A percentile compares a stretch with the other conserved stretches of the same genome.
phyloP scores from a whole-genome alignment of 92 coral and sea anemone genomes.

The Chrysogorgia sp. region DNA sequence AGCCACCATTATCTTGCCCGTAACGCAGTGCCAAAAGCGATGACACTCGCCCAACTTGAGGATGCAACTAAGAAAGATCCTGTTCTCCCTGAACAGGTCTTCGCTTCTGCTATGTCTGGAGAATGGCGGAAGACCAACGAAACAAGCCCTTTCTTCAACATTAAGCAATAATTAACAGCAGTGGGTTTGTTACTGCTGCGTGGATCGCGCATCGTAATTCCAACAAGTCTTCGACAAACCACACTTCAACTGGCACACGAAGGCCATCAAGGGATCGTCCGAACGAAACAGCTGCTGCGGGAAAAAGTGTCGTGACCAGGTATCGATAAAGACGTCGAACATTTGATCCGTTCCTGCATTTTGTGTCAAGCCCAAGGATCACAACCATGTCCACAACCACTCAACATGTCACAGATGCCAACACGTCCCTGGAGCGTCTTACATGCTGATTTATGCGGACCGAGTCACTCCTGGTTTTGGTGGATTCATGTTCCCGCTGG shows the following conservation, averaged over 20 bases:
- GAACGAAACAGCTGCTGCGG: conserved; percentile 8
- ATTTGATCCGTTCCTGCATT: conserved; percentile 15
- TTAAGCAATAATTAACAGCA: not conserved
- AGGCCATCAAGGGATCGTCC: conserved; percentile 11
- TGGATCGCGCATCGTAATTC: conserved; percentile 13
- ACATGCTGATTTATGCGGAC: conserved; percentile 36
- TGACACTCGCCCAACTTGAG: not conserved
- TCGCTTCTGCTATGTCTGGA: not conserved
- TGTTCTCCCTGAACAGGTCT: conserved; percentile 2
- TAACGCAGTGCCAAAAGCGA: conserved; percentile 22
- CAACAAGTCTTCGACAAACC: too few species aligned
- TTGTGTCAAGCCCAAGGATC: conserved; percentile 32
- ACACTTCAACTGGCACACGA: not conserved
- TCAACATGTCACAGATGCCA: conserved; percentile 32
- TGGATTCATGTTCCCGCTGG: conserved; percentile 28
- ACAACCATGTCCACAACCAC: conserved; percentile 12
- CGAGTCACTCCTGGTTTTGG: conserved; percentile 19
- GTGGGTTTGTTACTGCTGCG: conserved; percentile 2
- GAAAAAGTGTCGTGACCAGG: conserved; percentile 23
- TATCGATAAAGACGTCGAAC: conserved; percentile 8
- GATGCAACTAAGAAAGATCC: not conserved
- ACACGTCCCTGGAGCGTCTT: conserved; percentile 6
- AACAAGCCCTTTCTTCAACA: not conserved
- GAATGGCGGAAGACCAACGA: conserved; percentile 9
- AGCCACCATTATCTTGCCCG: not conserved